Evolutionary conservation across 2,113 vertebrate genomes (phyloP), one percentile per base, ranked within the genome.

Genomic region (Bothrops jararaca): DNA sequence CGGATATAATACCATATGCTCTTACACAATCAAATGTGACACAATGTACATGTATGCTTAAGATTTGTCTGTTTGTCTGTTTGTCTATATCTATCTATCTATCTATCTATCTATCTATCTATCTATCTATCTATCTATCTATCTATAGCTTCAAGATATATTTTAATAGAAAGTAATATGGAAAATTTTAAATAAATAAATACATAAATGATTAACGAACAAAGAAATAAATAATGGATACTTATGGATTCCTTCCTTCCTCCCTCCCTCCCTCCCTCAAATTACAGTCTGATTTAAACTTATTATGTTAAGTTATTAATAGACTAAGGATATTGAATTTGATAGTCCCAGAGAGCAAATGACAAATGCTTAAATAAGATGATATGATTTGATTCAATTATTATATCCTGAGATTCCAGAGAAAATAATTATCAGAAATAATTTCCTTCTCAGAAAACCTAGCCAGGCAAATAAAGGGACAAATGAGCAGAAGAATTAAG

Each of bases 381-480:
- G 86, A 91, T 95, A 94, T 54, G 29, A 94, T 95, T 92, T 96
- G 93, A 97, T 96, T 93, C 86, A 91, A 97, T 97, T 96, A 96
- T 94, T 96, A 86, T 94, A 93, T 92, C 92, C 96, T 93, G 94
- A 95, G 96, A 96, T 95, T 97, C 93, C 94, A 92, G 85, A 93
- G 92, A 96, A 93, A 96, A 92, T 92, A 94, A 96, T 96, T 94
- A 95, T 89, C 69, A 60, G 58, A 94, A 86, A 85, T 93, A 93
- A 96, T 96, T 97, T 94, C 91, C 97, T 97, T 96, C 93, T 96
- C 91, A 94, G 93, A 96, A 96, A 87, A 94, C n/a, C 64, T 94
- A 34, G 91, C 86, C 87, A 95, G 45, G 93, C 95, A 96, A 93
- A 92, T 88, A 90, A 91, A 95, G 60, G 57, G 95, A 74, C 8